These are phyloP conservation scores for Arremon aurantiirostris DNA, from an alignment of 2,797 vertebrate species.

Conservation along the genomic window DNA sequence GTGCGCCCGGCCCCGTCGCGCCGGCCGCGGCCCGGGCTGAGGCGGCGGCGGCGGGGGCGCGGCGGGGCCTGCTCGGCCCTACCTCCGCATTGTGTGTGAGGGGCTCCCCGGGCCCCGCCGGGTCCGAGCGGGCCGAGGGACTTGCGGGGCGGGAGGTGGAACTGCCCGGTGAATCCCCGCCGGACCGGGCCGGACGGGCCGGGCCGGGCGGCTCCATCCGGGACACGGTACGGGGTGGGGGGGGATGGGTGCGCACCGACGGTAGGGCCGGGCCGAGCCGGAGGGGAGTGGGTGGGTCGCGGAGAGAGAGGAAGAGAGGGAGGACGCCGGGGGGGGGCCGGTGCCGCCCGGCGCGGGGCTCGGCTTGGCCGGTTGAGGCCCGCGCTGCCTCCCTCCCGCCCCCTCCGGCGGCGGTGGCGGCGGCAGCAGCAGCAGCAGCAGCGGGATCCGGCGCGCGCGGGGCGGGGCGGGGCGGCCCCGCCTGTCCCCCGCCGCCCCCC, in stretches of 20 bases:
- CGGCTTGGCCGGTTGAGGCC: background rate
- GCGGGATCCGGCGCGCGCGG: constrained; percentile 24
- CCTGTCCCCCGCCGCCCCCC: constrained; percentile 20
- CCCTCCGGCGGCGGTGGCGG: background rate
- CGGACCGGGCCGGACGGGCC: background rate
- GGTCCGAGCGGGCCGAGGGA: background rate
- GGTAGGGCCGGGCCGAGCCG: background rate
- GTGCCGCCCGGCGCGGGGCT: background rate
- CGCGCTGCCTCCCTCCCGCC: background rate
- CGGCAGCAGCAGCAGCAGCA: background rate
- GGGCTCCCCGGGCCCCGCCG: background rate
- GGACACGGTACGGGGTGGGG: constrained; percentile 27
- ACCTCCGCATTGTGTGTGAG: constrained; percentile 21
- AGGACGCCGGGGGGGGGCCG: no score
- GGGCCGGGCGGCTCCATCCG: constrained; percentile 21
- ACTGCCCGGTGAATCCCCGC: constrained; percentile 6
- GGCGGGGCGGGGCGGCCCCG: constrained; percentile 50
- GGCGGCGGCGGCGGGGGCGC: background rate
- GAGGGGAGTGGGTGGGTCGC: background rate
- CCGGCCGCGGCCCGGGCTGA: constrained; percentile 26
- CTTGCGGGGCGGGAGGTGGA: background rate
- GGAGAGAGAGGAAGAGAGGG: background rate
- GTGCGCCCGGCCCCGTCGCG: constrained; percentile 5
- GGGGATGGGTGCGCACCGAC: background rate
- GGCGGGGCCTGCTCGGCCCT: background rate